These are phyloP conservation scores for Gonocerus acuteangulatus DNA, from an alignment of 2,888 invertebrate species.

Conservation along the genomic window DNA sequence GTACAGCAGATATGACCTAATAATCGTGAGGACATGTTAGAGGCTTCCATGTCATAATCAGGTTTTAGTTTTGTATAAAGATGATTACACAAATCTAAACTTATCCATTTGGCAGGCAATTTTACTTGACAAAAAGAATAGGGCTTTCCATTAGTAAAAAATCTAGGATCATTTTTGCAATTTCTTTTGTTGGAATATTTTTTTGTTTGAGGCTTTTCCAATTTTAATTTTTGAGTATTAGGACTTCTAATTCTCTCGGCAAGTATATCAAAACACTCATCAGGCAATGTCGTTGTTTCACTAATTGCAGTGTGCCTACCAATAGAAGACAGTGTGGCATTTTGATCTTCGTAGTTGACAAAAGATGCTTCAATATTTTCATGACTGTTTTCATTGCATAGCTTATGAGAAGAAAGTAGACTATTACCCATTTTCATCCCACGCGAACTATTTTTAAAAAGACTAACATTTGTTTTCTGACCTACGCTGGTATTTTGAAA, in stretches of 20 bases:
- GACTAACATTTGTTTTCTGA: no score
- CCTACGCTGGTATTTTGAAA: no score
- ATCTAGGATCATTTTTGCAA: background rate
- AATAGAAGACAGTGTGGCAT: no score
- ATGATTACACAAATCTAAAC: background rate
- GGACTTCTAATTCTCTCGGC: background rate
- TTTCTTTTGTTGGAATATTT: background rate
- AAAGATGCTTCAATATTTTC: no score
- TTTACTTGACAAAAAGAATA: background rate
- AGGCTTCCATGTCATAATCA: background rate
- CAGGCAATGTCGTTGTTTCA: no score
- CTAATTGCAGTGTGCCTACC: no score
- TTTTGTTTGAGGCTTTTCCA: background rate
- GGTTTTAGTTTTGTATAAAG: background rate
- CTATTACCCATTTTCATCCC: no score
- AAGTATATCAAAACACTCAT: no score
- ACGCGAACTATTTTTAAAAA: no score
- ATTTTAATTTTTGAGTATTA: background rate
- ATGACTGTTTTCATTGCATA: no score
- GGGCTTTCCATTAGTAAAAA: background rate
- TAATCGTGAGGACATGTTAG: background rate
- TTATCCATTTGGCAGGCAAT: conserved; percentile 1
- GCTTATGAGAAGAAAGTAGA: no score
- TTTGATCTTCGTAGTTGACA: no score
- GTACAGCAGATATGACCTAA: background rate